A percentile compares a stretch with the other conserved stretches of the same genome.
Conservation (phyloP, 1,140 invertebrate genomes). For the Luehdorfia chinensis region DNA sequence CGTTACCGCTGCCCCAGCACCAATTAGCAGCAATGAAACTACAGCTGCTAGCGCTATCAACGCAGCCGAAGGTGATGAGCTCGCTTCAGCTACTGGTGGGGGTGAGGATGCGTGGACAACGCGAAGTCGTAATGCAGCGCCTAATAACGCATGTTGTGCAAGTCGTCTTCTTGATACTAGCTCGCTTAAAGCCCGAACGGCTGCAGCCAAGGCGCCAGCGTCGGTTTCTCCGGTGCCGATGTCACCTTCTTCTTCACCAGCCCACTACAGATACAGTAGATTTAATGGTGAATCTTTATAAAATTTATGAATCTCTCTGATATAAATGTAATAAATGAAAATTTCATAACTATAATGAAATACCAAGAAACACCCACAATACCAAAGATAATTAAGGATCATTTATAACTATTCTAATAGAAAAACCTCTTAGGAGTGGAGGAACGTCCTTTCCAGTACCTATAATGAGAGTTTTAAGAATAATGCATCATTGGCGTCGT, state of each 20-base stretch:
- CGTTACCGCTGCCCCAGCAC: conserved; percentile 48
- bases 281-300: not conserved
- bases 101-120: conserved; percentile 83
- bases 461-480: too few species aligned
- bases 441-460: too few species aligned
- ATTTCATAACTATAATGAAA: not conserved
- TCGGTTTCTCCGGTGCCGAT: conserved; percentile 7
- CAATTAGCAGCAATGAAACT: conserved; percentile 75
- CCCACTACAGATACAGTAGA: conserved; percentile 36
- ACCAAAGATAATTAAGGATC: too few species aligned
- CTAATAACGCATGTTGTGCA: conserved; percentile 73
- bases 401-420: too few species aligned
- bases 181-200: conserved; percentile 53
- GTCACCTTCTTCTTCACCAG: conserved; percentile 46
- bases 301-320: conserved; percentile 10
- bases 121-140: conserved; percentile 85
- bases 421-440: too few species aligned
- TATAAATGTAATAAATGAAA: not conserved
- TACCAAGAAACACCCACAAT: too few species aligned
- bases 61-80: conserved; percentile 84
- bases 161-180: conserved; percentile 54
- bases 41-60: conserved; percentile 78
- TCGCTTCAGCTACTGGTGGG: conserved; percentile 80
- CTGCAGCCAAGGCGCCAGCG: conserved; percentile 37
- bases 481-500: too few species aligned